Conservation (phyloP, 2,797 vertebrate species). For the Gymnothorax javanicus region DNA sequence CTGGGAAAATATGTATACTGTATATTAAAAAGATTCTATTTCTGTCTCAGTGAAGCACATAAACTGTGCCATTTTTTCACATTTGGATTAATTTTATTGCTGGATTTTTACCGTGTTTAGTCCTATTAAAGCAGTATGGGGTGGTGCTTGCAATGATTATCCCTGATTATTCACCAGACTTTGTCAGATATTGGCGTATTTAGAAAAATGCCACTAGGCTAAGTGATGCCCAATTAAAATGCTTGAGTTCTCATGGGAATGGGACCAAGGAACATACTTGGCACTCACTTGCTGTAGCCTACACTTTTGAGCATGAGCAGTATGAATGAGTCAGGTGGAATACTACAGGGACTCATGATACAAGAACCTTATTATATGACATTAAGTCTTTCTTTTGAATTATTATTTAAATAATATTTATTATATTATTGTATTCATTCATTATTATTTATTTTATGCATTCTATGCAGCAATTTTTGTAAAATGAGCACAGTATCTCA, state of each 20-base stretch:
- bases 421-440: no score
- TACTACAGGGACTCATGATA: conserved; percentile 9
- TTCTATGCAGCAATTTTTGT: neutral
- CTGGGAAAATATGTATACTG: neutral
- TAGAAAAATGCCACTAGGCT: conserved; percentile 24
- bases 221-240: conserved; percentile 36
- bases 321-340: conserved; percentile 28
- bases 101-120: conserved; percentile 24
- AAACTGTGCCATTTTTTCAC: conserved; percentile 10
- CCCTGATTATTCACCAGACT: conserved; percentile 24
- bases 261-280: conserved; percentile 19
- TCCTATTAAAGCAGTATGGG: conserved; percentile 24
- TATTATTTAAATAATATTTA: neutral
- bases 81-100: conserved; percentile 26
- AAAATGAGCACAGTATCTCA: neutral
- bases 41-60: neutral
- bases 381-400: neutral
- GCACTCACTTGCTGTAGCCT: conserved; percentile 24
- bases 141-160: conserved; percentile 33
- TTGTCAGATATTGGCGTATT: conserved; percentile 30
- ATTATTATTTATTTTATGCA: neutral
- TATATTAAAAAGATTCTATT: neutral
- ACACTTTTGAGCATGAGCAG: conserved; percentile 16
- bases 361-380: conserved; percentile 16
- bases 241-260: conserved; percentile 32